Base-by-base conservation (phyloP, 2,888 invertebrate species). In the Cactoblastis cactorum region DNA sequence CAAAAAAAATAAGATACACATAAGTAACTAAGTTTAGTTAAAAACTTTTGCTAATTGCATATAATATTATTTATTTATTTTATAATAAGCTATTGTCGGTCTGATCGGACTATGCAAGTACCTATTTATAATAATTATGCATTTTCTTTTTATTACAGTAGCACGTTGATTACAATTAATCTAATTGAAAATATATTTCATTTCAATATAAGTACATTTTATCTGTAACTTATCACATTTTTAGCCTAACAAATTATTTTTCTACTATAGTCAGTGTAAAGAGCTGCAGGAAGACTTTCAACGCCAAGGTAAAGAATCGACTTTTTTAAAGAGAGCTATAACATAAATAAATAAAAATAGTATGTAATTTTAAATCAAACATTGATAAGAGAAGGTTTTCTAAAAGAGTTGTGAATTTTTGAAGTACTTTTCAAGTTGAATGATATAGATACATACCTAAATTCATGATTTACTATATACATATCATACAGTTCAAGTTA, bases 281-380 rank as follows among this genome's bases (percentile, higher is more conserved):
- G 89, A 89, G 89, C 89, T 89, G 89, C 84, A 85, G 89, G 89
- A 89, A 89, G 88, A 89, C 89, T 71, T 88, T 77, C 67, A 77
- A 87, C 88, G 66, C 85, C 84, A 76, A 72, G 56, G 53, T 52
- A 57, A 53, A 61, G 64, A 63, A 56, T 51, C 55, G 53, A 57
- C 55, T 57, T 61, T 47, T 34, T n/a, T 22, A 53, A 43, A 33
- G 39, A 41, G 49, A 41, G 22, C 34, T 17, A 28, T 28, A 28
- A 28, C 28, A 9, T 9, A 28, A 22, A 3, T 4, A 22, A 5
- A 22, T 22, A 22, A 4, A 22, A 22, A 22, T 22, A 3, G 3
- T 22, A 4, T 22, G 5, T 22, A 22, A n/a, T n/a, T n/a, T n/a
- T n/a, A n/a, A n/a, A n/a, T n/a, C n/a, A n/a, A n/a, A n/a, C n/a